A percentile compares a stretch with the other conserved stretches of the same genome.
These are phyloP conservation scores for Castor canadensis DNA, from an alignment of 2,113 vertebrate species.

Conservation along the genomic window DNA sequence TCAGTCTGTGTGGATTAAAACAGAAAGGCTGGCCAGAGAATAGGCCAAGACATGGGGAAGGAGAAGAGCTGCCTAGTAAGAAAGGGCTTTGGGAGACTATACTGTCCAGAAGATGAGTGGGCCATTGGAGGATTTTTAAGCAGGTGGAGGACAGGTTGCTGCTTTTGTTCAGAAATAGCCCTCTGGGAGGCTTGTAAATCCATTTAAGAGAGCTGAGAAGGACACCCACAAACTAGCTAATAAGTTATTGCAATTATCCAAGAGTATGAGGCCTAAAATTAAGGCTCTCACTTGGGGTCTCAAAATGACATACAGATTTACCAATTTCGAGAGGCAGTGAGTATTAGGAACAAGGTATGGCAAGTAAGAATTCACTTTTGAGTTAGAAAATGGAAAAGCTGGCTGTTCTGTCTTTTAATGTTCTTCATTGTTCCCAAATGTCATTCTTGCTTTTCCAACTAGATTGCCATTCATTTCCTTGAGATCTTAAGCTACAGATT, in stretches of 20 bases:
- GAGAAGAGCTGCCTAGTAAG: background rate
- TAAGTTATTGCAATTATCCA: accelerated
- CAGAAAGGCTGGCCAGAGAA: background rate
- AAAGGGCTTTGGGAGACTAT: background rate
- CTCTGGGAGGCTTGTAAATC: accelerated
- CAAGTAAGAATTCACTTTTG: background rate
- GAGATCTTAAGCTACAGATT: too few species aligned
- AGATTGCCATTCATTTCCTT: background rate
- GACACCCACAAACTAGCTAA: accelerated
- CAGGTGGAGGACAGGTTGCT: too few species aligned
- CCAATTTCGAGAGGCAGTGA: background rate
- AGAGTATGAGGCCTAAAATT: background rate
- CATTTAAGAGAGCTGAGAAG: background rate
- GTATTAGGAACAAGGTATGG: background rate
- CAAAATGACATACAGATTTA: background rate
- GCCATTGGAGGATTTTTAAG: background rate
- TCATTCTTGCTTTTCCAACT: background rate
- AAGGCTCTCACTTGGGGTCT: background rate
- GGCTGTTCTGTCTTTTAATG: background rate
- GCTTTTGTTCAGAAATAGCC: background rate
- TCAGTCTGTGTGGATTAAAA: background rate
- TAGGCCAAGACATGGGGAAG: accelerated
- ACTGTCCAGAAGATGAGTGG: accelerated
- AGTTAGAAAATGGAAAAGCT: background rate
- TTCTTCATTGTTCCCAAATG: background rate